Percentiles rank a stretch among this genome's conserved stretches.
Evolutionary conservation across 2,888 invertebrate species (phyloP).

Genomic region (Drosophila atripex): DNA sequence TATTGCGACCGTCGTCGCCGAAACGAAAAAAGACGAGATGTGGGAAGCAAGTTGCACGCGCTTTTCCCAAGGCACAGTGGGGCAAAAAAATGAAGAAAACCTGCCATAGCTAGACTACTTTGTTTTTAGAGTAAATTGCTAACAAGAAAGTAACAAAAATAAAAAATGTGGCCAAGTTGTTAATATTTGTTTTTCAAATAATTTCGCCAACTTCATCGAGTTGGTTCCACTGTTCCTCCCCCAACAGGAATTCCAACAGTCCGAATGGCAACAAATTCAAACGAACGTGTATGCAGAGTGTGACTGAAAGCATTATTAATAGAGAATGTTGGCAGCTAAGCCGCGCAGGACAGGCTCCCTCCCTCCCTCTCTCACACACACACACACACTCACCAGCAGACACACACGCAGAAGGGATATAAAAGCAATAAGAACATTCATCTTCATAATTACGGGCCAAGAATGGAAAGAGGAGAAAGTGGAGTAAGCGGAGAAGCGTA

Average conservation of each 20-base stretch:
- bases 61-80: constrained; percentile 22
- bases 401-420: constrained; percentile 57
- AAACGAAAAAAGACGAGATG: constrained; percentile 38
- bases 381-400: constrained; percentile 17
- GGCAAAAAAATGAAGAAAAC: neutral
- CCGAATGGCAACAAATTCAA: constrained; percentile 67
- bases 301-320: constrained; percentile 78
- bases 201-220: accelerated
- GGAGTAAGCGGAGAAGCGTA: constrained; percentile 12
- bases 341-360: constrained; percentile 21
- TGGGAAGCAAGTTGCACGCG: constrained; percentile 42
- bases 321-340: constrained; percentile 68
- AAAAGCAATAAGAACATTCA: constrained; percentile 78
- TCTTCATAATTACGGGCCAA: constrained; percentile 72
- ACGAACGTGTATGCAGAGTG: constrained; percentile 74
- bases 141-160: no score
- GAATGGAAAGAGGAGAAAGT: constrained; percentile 9
- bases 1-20: constrained; percentile 63
- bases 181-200: no score
- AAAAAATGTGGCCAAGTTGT: no score
- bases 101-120: no score
- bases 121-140: no score
- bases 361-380: no score
- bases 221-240: constrained; percentile 43
- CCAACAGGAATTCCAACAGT: constrained; percentile 48